Evolutionary conservation across 2,888 invertebrate genomes (phyloP).

Genomic region (Erynnis tages): DNA sequence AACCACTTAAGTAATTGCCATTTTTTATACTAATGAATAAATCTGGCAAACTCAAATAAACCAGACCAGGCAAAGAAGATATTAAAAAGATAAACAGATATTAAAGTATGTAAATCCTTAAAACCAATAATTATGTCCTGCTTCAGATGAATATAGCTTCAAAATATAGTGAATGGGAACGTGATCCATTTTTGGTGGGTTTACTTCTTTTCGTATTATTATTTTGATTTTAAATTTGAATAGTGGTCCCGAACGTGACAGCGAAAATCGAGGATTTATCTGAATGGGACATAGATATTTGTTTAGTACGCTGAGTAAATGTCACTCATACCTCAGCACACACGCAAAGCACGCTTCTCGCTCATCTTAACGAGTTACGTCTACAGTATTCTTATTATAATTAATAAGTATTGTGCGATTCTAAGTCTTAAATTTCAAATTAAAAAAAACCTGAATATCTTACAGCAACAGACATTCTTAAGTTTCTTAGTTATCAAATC

Average conservation of each 20-base stretch:
- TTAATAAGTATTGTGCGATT: conserved; percentile 18
- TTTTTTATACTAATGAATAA: conserved; percentile 28
- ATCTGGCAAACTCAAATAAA: conserved; percentile 17
- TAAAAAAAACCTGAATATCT: conserved; percentile 5
- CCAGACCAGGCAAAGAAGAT: conserved; percentile 3
- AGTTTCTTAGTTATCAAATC: neutral
- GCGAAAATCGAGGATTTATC: conserved; percentile 12
- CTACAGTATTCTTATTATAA: conserved; percentile 15
- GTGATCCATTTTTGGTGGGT: no score
- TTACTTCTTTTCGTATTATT: neutral
- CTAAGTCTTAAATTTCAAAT: conserved; percentile 24
- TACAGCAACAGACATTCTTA: neutral
- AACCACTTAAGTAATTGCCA: conserved; percentile 44
- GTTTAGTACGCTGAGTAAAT: neutral
- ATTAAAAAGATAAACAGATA: no score
- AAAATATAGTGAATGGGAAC: conserved; percentile 10
- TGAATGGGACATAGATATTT: conserved; percentile 19
- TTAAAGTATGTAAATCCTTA: no score
- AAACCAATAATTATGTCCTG: no score
- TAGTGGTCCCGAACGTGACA: conserved; percentile 36
- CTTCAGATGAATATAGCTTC: no score
- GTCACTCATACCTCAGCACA: conserved; percentile 50
- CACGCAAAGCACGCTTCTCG: conserved; percentile 37
- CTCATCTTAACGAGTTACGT: conserved; percentile 15
- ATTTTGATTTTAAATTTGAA: conserved; percentile 16